Evolutionary conservation across 2,797 vertebrate species (phyloP).

Genomic region (Sebastes iracundus): DNA sequence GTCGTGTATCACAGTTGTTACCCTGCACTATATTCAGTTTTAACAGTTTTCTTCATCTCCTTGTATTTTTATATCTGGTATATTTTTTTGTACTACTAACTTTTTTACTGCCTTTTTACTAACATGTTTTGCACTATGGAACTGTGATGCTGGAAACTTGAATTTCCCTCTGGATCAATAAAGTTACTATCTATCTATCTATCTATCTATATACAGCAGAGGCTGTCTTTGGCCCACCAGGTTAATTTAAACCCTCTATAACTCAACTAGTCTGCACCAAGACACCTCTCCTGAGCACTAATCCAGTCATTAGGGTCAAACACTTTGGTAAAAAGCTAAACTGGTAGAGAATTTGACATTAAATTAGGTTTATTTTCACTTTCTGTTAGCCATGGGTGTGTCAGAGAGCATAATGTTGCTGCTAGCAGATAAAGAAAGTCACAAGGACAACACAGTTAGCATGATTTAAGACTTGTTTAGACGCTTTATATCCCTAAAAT

Average conservation of each 20-base stretch:
- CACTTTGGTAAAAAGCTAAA: background rate
- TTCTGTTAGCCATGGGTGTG: background rate
- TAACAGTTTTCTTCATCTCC: too few species aligned
- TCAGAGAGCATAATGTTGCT: background rate
- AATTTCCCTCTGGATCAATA: too few species aligned
- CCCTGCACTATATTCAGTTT: too few species aligned
- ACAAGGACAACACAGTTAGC: background rate
- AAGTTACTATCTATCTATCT: too few species aligned
- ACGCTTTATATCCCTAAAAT: background rate
- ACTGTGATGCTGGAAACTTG: too few species aligned
- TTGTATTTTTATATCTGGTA: too few species aligned
- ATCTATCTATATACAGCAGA: background rate
- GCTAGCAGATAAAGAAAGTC: too few species aligned
- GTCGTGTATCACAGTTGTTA: too few species aligned
- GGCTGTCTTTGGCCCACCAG: background rate
- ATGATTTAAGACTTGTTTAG: background rate
- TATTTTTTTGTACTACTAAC: too few species aligned
- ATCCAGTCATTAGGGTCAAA: background rate
- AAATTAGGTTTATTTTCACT: background rate
- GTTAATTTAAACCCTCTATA: too few species aligned
- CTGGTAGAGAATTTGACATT: background rate
- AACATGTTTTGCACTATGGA: too few species aligned
- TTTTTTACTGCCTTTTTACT: too few species aligned
- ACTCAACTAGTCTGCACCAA: background rate
- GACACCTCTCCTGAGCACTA: background rate